These are phyloP conservation scores for Dendroctonus valens DNA, from an alignment of 1,140 invertebrate genomes.

Conservation along the genomic window DNA sequence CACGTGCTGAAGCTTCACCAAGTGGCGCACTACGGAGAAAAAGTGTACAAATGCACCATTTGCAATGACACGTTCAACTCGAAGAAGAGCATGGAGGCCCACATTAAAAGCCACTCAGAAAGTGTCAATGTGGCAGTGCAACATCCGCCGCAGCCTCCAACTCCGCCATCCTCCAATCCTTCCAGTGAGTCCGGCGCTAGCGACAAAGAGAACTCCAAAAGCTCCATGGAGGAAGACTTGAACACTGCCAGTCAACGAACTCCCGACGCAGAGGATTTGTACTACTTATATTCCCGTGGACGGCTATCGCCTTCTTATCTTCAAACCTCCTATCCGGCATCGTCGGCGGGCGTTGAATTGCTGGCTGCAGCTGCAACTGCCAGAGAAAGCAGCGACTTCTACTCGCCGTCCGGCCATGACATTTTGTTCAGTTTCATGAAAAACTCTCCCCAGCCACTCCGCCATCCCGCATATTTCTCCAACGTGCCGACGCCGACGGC, in stretches of 20 bases:
- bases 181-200: conserved; percentile 49
- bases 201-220: conserved; percentile 54
- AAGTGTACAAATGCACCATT: conserved; percentile 88
- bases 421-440: conserved; percentile 46
- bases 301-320: conserved; percentile 45
- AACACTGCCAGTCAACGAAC: background rate
- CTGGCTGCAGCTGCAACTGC: conserved; percentile 48
- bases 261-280: conserved; percentile 42
- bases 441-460: conserved; percentile 35
- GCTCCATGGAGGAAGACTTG: conserved; percentile 30
- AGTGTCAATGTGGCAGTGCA: conserved; percentile 53
- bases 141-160: conserved; percentile 44
- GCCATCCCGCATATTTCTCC: conserved; percentile 45
- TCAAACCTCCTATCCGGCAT: conserved; percentile 40
- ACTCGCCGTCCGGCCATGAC: conserved; percentile 30
- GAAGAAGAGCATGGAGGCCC: conserved; percentile 84
- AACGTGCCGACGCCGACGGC: conserved; percentile 42
- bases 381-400: conserved; percentile 41
- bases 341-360: conserved; percentile 44
- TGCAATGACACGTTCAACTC: conserved; percentile 86
- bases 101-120: conserved; percentile 86
- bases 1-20: conserved; percentile 85
- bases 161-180: conserved; percentile 39
- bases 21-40: conserved; percentile 88
- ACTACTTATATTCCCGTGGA: conserved; percentile 43